A percentile compares a stretch with the other conserved stretches of the same genome.
Evolutionary conservation across 2,888 invertebrate species (phyloP).

Genomic region (Cheilosia impressa): DNA sequence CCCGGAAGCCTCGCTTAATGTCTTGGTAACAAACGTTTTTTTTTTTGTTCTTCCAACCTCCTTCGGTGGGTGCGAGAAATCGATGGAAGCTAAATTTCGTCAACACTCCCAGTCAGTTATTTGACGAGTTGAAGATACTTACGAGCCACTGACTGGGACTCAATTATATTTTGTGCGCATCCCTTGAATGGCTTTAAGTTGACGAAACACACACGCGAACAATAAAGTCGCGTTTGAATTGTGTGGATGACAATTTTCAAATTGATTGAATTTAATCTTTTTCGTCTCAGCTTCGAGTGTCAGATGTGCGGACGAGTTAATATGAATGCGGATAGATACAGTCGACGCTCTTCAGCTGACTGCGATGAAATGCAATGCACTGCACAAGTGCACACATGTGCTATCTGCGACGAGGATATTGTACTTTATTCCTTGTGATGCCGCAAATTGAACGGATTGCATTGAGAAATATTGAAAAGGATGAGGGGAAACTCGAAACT

Average conservation of each 20-base stretch:
- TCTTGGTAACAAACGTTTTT: slow-evolving; percentile 53
- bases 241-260: background rate
- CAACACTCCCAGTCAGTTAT: slow-evolving; percentile 2
- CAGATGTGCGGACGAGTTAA: background rate
- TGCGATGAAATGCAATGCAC: background rate
- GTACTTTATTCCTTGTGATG: background rate
- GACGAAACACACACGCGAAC: background rate
- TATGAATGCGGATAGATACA: background rate
- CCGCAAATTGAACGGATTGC: background rate
- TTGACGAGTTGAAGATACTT: slow-evolving; percentile 5
- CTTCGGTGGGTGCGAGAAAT: background rate
- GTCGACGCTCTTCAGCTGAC: background rate
- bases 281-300: background rate
- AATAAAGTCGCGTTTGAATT: background rate
- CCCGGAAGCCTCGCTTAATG: slow-evolving; percentile 18
- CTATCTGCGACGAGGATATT: background rate
- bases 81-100: background rate
- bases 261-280: slow-evolving; percentile 28
- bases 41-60: slow-evolving; percentile 11
- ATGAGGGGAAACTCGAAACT: background rate
- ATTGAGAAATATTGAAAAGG: slow-evolving; percentile 6
- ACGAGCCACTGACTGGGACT: background rate
- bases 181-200: background rate
- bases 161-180: background rate
- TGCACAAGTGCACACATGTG: no score